phyloP scores from a whole-genome alignment of 53 echinoderm and acorn worm species.

The Paracentrotus lividus region DNA sequence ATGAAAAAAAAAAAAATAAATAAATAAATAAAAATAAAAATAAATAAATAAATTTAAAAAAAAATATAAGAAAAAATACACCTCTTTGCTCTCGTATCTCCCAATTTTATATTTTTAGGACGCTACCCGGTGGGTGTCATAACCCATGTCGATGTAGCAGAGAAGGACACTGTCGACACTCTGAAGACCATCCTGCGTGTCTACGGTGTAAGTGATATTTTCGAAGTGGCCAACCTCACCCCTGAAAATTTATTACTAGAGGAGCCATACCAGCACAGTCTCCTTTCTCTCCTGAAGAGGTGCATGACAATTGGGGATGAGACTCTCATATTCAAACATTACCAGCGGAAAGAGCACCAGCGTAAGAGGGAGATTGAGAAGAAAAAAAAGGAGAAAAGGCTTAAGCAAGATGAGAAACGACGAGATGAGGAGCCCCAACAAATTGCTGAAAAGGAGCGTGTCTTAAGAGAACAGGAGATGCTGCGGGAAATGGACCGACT shows the following conservation, averaged over 20 bases:
- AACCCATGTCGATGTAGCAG: conserved; percentile 49
- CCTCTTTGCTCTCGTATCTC: neutral
- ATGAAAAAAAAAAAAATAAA: no score
- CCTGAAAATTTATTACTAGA: neutral
- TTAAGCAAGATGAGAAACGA: neutral
- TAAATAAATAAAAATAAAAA: neutral
- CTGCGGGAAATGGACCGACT: neutral
- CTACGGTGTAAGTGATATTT: conserved; percentile 29
- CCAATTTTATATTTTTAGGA: neutral
- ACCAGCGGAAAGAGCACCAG: conserved; percentile 5
- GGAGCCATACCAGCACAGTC: conserved; percentile 32
- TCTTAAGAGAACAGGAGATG: neutral
- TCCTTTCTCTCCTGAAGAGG: conserved; percentile 20
- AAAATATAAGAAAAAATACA: neutral
- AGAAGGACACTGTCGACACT: neutral
- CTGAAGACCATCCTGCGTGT: neutral
- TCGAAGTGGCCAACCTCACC: conserved; percentile 57
- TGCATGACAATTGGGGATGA: conserved; percentile 59
- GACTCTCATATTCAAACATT: conserved; percentile 38
- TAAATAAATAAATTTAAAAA: neutral
- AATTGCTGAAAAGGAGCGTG: neutral
- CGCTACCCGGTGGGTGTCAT: conserved; percentile 54
- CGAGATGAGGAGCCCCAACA: neutral
- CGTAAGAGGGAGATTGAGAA: neutral
- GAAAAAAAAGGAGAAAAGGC: neutral